phyloP scores from a whole-genome alignment of 2,797 vertebrate genomes.

The Pseudochaenichthys georgianus region DNA sequence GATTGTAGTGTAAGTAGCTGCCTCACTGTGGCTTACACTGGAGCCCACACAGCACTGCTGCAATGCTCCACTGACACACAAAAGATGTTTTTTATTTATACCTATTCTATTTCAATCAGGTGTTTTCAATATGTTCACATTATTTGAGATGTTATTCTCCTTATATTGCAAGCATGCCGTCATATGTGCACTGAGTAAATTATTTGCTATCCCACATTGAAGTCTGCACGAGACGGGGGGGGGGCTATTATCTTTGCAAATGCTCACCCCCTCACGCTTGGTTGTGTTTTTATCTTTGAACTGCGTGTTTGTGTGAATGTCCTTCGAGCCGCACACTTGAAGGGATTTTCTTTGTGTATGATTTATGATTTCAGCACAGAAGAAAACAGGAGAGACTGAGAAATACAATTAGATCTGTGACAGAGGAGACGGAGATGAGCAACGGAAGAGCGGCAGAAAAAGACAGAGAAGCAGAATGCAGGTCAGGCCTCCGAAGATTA shows the following conservation, averaged over 20 bases:
- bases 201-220: conserved; percentile 37
- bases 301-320: conserved; percentile 13
- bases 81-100: conserved; percentile 29
- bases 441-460: conserved; percentile 1
- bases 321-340: conserved; percentile 49
- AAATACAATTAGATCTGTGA: conserved; percentile 26
- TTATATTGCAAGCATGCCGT: conserved; percentile 1
- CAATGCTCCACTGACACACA: conserved; percentile 43
- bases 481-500: conserved; percentile 74
- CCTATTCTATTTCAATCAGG: conserved; percentile 6
- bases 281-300: conserved; percentile 53
- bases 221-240: conserved; percentile 18
- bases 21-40: conserved; percentile 69
- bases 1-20: conserved; percentile 80
- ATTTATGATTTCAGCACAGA: conserved; percentile 63
- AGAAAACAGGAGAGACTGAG: not conserved
- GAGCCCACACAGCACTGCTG: conserved; percentile 61
- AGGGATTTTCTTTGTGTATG: conserved; percentile 66
- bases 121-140: conserved; percentile 1
- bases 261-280: conserved; percentile 38
- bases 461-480: conserved; percentile 55
- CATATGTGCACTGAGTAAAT: conserved; percentile 48
- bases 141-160: conserved; percentile 13
- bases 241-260: conserved; percentile 47
- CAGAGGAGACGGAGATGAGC: conserved; percentile 39